Evolutionary conservation across 1,140 invertebrate genomes (phyloP), one percentile per base, ranked within the genome.

Genomic region (Drosophila littoralis): DNA sequence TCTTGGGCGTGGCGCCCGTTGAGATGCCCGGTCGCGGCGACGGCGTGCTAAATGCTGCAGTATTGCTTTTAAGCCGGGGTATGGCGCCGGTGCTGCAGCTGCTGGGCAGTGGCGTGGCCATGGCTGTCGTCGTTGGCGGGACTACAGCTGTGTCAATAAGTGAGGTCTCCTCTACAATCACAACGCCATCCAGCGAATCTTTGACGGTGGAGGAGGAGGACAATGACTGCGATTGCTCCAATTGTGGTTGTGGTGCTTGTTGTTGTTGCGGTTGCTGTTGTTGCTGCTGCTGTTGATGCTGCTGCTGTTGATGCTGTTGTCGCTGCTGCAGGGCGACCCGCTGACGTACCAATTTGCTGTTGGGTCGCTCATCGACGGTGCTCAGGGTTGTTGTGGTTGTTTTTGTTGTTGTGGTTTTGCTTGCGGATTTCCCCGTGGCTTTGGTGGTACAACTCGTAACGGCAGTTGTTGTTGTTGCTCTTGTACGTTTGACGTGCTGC

Each of bases 401-500:
- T 72, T 32, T 52, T 63, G 75, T 28, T 28, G 22, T 72, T 28
- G 22, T 28, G 3, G 22, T 28, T 28, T 28, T 28, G 22, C 22
- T 28, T 28, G 4, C 5, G 22, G 22, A 5, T 28, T 28, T 28
- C 22, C 22, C 22, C 22, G 22, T 69, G 51, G 63, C 75, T 76
- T 90, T 90, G 81, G 79, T 86, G 79, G 89, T 90, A 88, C 79
- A 86, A 90, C 79, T 91, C 79, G 88, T 90, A 76, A 90, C 81
- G 80, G 80, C 85, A 90, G 81, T 89, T 90, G 66, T 81, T 69
- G 64, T 72, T 75, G 71, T 43, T 65, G 55, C 71, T 50, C 79
- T 69, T 78, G 78, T 69, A 71, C 67, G 70, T 75, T 88, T 81
- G 77, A 76, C 84, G 66, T 63, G 52, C 75, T 81, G 71, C 64